Evolutionary conservation across 2,888 invertebrate genomes (phyloP).

Genomic region (Torymus auratus): DNA sequence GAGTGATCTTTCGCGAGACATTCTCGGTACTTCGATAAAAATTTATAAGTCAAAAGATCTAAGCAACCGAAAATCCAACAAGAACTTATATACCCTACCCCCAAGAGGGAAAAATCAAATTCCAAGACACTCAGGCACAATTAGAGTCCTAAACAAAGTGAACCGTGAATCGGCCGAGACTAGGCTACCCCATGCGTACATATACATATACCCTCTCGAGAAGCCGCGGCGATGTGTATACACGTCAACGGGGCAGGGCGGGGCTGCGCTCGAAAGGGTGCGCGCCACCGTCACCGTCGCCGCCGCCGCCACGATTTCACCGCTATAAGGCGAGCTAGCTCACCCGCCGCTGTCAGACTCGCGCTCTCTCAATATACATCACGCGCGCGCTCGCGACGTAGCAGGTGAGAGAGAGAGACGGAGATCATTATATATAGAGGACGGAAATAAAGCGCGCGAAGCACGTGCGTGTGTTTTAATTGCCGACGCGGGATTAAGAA

Average conservation of each 20-base stretch:
- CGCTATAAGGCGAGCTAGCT: conserved; percentile 8
- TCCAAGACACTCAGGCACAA: too few relatives aligned
- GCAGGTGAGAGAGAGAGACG: too few relatives aligned
- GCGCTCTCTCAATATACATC: background rate
- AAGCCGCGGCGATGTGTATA: too few relatives aligned
- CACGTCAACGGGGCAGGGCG: conserved; percentile 66
- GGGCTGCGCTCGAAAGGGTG: conserved; percentile 74
- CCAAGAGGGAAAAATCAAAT: too few relatives aligned
- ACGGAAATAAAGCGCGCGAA: background rate
- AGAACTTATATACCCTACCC: too few relatives aligned
- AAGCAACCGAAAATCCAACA: too few relatives aligned
- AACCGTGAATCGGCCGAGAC: conserved; percentile 30
- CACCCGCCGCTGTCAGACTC: background rate
- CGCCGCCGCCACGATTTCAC: background rate
- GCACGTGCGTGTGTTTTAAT: conserved; percentile 5
- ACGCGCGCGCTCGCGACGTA: too few relatives aligned
- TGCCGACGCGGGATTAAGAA: background rate
- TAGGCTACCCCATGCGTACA: conserved; percentile 1
- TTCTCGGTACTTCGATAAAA: too few relatives aligned
- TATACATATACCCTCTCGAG: too few relatives aligned
- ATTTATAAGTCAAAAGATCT: too few relatives aligned
- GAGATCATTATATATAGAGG: too few relatives aligned
- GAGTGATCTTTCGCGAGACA: too few relatives aligned
- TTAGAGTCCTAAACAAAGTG: conserved; percentile 8
- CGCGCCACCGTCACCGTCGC: conserved; percentile 65